Evolutionary conservation across 1,140 invertebrate species (phyloP), one percentile per base, ranked within the genome.

Genomic region (Sycophila sp.): DNA sequence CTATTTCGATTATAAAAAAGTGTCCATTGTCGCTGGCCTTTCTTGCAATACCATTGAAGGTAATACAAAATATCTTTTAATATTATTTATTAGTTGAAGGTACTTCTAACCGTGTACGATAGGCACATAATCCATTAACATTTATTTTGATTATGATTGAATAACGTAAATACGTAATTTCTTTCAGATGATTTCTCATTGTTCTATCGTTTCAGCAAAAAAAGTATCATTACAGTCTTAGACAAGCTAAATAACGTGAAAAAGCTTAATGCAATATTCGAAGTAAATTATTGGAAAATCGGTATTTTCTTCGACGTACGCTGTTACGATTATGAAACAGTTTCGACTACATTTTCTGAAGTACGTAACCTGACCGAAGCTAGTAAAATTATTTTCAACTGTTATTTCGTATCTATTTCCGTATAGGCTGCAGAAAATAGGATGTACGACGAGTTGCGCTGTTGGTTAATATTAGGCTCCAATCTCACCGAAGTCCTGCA

Each of bases 361-460:
- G 67, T 69, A 69, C 30, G 30, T 11, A n/a, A 40, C 5, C 0
- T 28, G n/a, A n/a, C n/a, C n/a, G n/a, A n/a, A n/a, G n/a, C n/a
- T n/a, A n/a, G n/a, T n/a, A n/a, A n/a, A n/a, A n/a, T n/a, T n/a
- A n/a, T n/a, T n/a, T n/a, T n/a, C n/a, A n/a, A n/a, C n/a, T n/a
- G n/a, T n/a, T n/a, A n/a, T n/a, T n/a, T n/a, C n/a, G n/a, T n/a
- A 60, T 58, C 22, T 36, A 8, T 22, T 58, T 45, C 11, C n/a
- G n/a, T n/a, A n/a, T n/a, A 71, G 69, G 69, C 69, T 32, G 19
- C 63, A 0, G 56, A 66, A 11, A 38, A 60, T 17, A 24, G 55
- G 17, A 66, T 71, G 69, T 66, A 36, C 17, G 69, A 51, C 4
- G 63, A 66, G 8, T 24, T 71, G 15, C 56, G 60, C 36, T 26